Evolutionary conservation across 2,797 vertebrate genomes (phyloP).

Genomic region (Toxotes lorentzi): DNA sequence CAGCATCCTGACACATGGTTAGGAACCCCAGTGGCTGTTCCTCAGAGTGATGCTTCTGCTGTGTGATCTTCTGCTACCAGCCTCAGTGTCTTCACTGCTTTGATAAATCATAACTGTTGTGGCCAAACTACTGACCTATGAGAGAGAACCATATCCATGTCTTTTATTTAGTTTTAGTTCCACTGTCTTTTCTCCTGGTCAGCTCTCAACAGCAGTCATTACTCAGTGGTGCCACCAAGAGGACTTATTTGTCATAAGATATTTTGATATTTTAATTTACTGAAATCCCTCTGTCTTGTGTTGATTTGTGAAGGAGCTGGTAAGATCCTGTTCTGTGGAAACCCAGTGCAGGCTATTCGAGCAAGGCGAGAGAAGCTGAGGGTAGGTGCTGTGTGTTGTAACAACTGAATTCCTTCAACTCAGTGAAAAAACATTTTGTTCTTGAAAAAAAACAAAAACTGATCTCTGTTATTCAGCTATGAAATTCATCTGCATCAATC

Average conservation of each 20-base stretch:
- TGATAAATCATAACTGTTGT: neutral
- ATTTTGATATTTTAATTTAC: neutral
- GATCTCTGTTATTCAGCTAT: slow-evolving; percentile 11
- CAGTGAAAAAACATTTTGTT: neutral
- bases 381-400: slow-evolving; percentile 73
- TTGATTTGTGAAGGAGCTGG: slow-evolving; percentile 84
- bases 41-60: slow-evolving; percentile 2
- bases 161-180: neutral
- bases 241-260: slow-evolving; percentile 38
- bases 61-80: neutral
- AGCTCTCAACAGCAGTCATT: neutral
- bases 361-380: slow-evolving; percentile 86
- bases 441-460: neutral
- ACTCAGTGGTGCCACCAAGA: slow-evolving; percentile 68
- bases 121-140: neutral
- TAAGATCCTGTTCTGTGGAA: slow-evolving; percentile 91
- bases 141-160: neutral
- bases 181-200: neutral
- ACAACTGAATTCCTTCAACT: neutral
- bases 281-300: slow-evolving; percentile 28
- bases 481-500: neutral
- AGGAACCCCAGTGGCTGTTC: slow-evolving; percentile 41
- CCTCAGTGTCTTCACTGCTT: neutral
- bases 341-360: slow-evolving; percentile 89
- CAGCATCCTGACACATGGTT: slow-evolving; percentile 93